Base-by-base conservation (phyloP, 2,888 invertebrate genomes). In the Diploptera punctata region DNA sequence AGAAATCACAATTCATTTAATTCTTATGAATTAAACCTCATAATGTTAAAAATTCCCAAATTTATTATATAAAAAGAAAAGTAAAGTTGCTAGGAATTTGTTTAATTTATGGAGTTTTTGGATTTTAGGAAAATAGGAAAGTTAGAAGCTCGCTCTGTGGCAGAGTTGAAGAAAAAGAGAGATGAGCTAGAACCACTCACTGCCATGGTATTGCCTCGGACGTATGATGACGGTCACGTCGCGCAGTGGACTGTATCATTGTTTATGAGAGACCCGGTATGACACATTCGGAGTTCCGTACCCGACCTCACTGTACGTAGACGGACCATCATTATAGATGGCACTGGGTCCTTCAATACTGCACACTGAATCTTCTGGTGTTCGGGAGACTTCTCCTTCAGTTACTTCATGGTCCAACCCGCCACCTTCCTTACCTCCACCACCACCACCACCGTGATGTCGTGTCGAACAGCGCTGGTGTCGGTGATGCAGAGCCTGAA, bases 341-440 rank as follows among this genome's bases (percentile, higher is more conserved):
- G 80, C 80, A 67, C 80, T 80, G 60, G 93, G 92, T 2, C 94
- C 95, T 83, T 95, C 95, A 77, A 89, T 91, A 79, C 94, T 94
- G 84, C 95, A 95, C 54, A 95, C 93, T 1, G 95, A 95, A 84
- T 96, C 96, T 83, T 96, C 95, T 13, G 95, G 95, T 19, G 95
- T 95, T 76, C 93, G 88, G 24, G 94, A 94, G 68, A 91, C 91
- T 83, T 94, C 94, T 19, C 90, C 90, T 82, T 92, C 92, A 76
- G 90, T 90, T 71, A 88, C 87, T 81, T 91, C 91, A 76, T 87
- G 86, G 60, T 78, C 76, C 57, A 73, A 70, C 77, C 19, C 47
- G 1, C 47, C 26, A 10, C 65, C 26, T 26, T 31, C 31, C 13
- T 31, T 31, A 21, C 9, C 60, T 18, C 31, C 31, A 2, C 60